Evolutionary conservation across 2,888 invertebrate species (phyloP).

Genomic region (Ochropacha duplaris): DNA sequence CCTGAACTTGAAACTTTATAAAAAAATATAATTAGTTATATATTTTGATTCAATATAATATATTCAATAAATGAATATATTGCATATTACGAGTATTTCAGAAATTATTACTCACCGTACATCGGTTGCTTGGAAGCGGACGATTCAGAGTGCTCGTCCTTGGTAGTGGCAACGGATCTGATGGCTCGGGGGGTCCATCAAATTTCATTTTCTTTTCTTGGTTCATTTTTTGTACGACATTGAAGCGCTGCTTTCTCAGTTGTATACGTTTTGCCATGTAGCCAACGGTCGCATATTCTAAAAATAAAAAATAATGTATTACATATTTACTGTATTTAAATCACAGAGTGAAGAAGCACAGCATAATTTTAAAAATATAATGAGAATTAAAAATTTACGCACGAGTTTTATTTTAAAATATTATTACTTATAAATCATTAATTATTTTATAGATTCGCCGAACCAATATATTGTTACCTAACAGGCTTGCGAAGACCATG

Average conservation of each 20-base stretch:
- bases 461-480: conserved; percentile 85
- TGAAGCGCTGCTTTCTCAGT: conserved; percentile 96
- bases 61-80: background rate
- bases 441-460: too few species aligned
- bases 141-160: conserved; percentile 86
- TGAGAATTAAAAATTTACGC: too few species aligned
- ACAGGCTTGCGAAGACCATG: conserved; percentile 98
- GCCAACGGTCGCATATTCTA: conserved; percentile 98
- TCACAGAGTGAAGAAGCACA: background rate
- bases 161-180: conserved; percentile 83
- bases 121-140: conserved; percentile 70
- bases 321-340: background rate
- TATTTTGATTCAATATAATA: background rate
- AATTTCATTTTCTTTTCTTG: conserved; percentile 94
- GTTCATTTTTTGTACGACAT: conserved; percentile 94
- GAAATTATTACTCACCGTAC: conserved; percentile 50
- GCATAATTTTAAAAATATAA: background rate
- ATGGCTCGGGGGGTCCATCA: conserved; percentile 87
- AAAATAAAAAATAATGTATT: conserved; percentile 36
- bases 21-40: conserved; percentile 29
- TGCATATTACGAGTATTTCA: too few species aligned
- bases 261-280: conserved; percentile 98
- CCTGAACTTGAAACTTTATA: conserved; percentile 78
- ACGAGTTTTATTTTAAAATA: too few species aligned
- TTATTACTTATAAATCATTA: too few species aligned